Conservation (phyloP, 2,888 invertebrate species). For the Carabus problematicus region DNA sequence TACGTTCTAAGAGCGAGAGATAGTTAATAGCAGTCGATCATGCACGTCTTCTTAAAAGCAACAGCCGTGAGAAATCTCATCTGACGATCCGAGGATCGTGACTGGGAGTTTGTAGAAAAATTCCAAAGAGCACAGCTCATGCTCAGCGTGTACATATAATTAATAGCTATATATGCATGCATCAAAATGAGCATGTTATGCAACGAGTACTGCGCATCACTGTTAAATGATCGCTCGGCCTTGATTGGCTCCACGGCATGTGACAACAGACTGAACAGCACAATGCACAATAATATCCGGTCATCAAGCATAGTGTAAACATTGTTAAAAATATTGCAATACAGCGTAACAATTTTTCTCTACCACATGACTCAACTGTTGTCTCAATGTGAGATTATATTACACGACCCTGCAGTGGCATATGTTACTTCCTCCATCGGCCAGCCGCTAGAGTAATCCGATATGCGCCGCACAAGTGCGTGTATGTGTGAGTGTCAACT, state of each 20-base stretch:
- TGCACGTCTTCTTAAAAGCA: constrained; percentile 9
- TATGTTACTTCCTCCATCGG: constrained; percentile 21
- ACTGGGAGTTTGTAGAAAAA: constrained; percentile 29
- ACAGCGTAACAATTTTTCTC: no score
- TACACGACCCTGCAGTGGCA: constrained; percentile 17
- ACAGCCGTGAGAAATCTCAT: constrained; percentile 35
- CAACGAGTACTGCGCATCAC: constrained; percentile 29
- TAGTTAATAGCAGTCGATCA: constrained; percentile 22
- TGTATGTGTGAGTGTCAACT: background rate
- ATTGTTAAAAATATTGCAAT: no score
- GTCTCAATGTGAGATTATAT: constrained; percentile 11
- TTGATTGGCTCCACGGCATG: background rate
- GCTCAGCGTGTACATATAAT: constrained; percentile 26
- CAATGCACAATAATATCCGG: no score
- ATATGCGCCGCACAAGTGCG: constrained; percentile 12
- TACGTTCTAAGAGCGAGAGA: no score
- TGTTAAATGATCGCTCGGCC: background rate
- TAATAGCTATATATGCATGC: constrained; percentile 30
- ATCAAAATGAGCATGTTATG: constrained; percentile 14
- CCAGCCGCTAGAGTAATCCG: constrained; percentile 21
- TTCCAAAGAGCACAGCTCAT: constrained; percentile 29
- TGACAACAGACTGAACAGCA: background rate
- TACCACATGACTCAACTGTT: no score
- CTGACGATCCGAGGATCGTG: constrained; percentile 21
- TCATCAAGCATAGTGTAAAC: no score